Percentiles rank a stretch among this genome's conserved stretches.
phyloP scores from a whole-genome alignment of 1,140 invertebrate genomes.

The Drosophila pseudoobscura region DNA sequence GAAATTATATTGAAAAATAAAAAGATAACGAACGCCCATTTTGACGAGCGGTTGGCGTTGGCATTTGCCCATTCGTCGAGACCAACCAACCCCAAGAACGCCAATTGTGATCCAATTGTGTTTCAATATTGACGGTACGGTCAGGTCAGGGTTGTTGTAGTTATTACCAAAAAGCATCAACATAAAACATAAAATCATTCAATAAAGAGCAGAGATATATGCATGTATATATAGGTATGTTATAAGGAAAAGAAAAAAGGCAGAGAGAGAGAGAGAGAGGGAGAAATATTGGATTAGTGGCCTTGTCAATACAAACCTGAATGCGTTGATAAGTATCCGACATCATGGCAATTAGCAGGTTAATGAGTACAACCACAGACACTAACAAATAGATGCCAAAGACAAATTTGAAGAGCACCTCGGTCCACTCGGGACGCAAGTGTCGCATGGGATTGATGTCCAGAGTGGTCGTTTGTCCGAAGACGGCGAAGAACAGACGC shows the following conservation, averaged over 20 bases:
- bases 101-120: conserved; percentile 10
- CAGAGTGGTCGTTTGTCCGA: conserved; percentile 96
- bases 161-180: conserved; percentile 9
- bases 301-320: conserved; percentile 86
- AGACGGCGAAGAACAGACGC: conserved; percentile 98
- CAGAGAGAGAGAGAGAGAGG: conserved; percentile 42
- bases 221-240: background rate
- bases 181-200: conserved; percentile 21
- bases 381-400: conserved; percentile 99
- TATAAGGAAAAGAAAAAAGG: conserved; percentile 25
- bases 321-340: conserved; percentile 99
- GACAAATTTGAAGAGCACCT: conserved; percentile 92
- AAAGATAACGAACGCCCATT: conserved; percentile 80
- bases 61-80: conserved; percentile 16
- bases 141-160: conserved; percentile 40
- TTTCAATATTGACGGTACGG: conserved; percentile 3
- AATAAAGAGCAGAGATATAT: conserved; percentile 8
- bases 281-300: conserved; percentile 71
- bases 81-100: conserved; percentile 13
- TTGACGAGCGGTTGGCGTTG: conserved; percentile 52
- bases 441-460: conserved; percentile 89
- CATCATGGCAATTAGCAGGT: conserved; percentile 99
- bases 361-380: conserved; percentile 98
- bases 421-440: conserved; percentile 89
- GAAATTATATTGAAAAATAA: conserved; percentile 74